Base-by-base conservation (phyloP, 2,888 invertebrate species). In the Sphaerophoria rueppellii region DNA sequence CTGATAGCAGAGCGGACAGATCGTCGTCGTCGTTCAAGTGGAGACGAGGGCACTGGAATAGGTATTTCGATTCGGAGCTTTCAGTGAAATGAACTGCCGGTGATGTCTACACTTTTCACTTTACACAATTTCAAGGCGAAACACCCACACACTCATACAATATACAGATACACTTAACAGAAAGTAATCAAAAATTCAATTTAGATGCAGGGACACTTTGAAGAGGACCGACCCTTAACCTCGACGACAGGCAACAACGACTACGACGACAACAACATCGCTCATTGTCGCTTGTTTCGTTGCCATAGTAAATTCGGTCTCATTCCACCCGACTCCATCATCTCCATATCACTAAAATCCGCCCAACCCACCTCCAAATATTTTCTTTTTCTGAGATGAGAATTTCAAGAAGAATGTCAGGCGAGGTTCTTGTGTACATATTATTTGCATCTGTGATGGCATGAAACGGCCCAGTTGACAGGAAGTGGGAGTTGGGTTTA, bases 141-240 rank as follows among this genome's bases (percentile, higher is more conserved):
- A 43, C 35, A 46, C 35, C 4, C 43, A 16, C 24, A 32, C 34
- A 50, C 58, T 67, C 46, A 52, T 16, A 11, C 34, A 11, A 43
- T 48, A 57, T 34, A 34, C 40, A 58, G 11, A 2, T 4, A 34
- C 43, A 34, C 50, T 52, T 16, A 74, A 60, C 67, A 60, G 71
- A 83, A 83, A 79, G 80, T 75, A 83, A 83, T 83, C 83, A 83
- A 76, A 79, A 83, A 83, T 83, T 83, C 83, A 83, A 83, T 83
- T 83, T 83, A 72, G 80, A 76, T 67, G 75, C 71, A 61, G 80
- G 83, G 83, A 79, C 75, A 80, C 55, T 83, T 76, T 79, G 71
- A 80, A 75, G 75, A 75, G 79, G 83, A 80, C 80, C 80, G 60
- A 60, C 60, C 40, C 75, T 79, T 76, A 76, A 72, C 82, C 82